Evolutionary conservation across 2,888 invertebrate species (phyloP).

Genomic region (Notocelia uddmanniana): DNA sequence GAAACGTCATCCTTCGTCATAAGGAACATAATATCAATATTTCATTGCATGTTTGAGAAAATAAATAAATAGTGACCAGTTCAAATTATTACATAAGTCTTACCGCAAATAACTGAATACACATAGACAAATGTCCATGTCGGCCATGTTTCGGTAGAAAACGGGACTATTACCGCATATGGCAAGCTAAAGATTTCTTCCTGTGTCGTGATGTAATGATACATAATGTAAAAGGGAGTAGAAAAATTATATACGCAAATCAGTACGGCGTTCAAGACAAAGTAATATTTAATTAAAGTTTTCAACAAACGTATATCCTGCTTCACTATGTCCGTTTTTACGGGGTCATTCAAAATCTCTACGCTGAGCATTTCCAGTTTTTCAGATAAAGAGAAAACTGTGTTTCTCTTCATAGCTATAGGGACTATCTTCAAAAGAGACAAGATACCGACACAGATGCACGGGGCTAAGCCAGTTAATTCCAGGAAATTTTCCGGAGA

Average conservation of each 20-base stretch:
- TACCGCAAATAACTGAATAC: conserved; percentile 65
- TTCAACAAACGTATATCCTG: conserved; percentile 60
- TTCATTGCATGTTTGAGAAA: too few relatives aligned
- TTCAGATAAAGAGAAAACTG: conserved; percentile 58
- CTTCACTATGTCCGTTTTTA: conserved; percentile 56
- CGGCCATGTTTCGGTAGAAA: conserved; percentile 63
- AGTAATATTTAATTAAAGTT: conserved; percentile 66
- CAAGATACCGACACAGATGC: conserved; percentile 22
- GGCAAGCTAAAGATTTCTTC: conserved; percentile 63
- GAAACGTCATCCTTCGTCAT: too few relatives aligned
- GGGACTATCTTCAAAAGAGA: conserved; percentile 34
- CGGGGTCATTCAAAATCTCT: conserved; percentile 55
- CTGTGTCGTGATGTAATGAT: conserved; percentile 57
- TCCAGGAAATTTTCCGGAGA: conserved; percentile 36
- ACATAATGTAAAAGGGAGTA: conserved; percentile 62
- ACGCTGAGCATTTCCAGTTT: conserved; percentile 26
- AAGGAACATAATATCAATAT: too few relatives aligned
- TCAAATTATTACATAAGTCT: conserved; percentile 47
- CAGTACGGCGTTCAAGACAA: conserved; percentile 65
- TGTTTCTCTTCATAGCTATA: conserved; percentile 56
- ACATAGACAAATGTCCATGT: conserved; percentile 66
- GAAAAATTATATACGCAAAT: conserved; percentile 74
- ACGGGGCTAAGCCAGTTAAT: conserved; percentile 35
- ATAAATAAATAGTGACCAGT: too few relatives aligned
- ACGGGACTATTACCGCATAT: conserved; percentile 68